Evolutionary conservation across 2,797 vertebrate genomes (phyloP).

Genomic region (Pipistrellus pipistrellus): DNA sequence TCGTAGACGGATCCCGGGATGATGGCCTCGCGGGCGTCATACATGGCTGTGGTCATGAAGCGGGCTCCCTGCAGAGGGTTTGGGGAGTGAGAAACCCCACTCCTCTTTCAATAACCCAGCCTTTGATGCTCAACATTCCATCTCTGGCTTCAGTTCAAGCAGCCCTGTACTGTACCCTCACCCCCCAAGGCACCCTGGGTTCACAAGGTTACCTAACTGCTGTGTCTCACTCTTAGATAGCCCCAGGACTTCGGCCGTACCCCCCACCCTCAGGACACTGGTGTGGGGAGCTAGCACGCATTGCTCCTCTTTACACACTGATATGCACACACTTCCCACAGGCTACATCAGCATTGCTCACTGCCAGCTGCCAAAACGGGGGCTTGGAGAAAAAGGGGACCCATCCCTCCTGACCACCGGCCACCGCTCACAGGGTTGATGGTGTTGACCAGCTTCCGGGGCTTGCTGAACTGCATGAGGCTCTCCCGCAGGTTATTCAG

Average conservation of each 20-base stretch:
- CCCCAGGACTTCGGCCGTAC: background rate
- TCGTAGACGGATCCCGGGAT: constrained; percentile 99
- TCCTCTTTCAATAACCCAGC: background rate
- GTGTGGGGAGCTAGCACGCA: rapidly evolving
- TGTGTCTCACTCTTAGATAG: background rate
- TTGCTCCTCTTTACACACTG: background rate
- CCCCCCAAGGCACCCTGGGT: background rate
- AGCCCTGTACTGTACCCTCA: background rate
- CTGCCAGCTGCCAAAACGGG: background rate
- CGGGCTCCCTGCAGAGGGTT: constrained; percentile 93
- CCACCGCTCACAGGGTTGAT: constrained; percentile 95
- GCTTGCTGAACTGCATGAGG: constrained; percentile 99
- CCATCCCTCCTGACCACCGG: rapidly evolving
- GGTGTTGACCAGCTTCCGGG: constrained; percentile 98
- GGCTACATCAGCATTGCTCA: background rate
- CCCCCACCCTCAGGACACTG: too few species aligned
- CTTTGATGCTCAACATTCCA: background rate
- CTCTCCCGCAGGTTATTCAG: constrained; percentile 99
- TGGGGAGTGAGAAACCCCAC: constrained; percentile 29
- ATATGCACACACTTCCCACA: rapidly evolving
- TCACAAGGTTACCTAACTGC: background rate
- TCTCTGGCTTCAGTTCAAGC: background rate
- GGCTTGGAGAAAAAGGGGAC: background rate
- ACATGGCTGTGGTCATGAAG: constrained; percentile 99
- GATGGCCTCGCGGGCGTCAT: constrained; percentile 97